A percentile compares a stretch with the other conserved stretches of the same genome.
These are phyloP conservation scores for Eclectus roratus DNA, from an alignment of 2,113 vertebrate species.

Conservation along the genomic window DNA sequence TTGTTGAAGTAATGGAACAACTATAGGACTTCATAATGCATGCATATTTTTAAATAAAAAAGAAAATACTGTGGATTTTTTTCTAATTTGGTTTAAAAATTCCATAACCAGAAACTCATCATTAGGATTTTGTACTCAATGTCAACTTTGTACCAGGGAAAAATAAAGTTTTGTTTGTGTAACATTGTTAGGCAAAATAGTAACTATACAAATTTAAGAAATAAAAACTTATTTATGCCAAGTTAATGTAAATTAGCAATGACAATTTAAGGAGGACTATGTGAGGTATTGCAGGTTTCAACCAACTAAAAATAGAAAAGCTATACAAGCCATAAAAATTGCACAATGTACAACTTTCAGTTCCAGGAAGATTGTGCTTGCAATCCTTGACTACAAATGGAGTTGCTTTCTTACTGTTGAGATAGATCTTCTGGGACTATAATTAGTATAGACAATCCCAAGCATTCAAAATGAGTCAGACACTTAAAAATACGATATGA, in stretches of 20 bases:
- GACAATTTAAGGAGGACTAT: slow-evolving; percentile 6
- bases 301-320: slow-evolving; percentile 28
- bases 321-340: slow-evolving; percentile 26
- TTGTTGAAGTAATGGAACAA: background rate
- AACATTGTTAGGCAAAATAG: background rate
- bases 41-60: background rate
- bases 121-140: background rate
- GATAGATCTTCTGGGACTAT: background rate
- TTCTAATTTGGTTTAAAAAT: background rate
- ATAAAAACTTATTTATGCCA: background rate
- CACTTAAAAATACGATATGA: background rate
- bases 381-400: slow-evolving; percentile 39
- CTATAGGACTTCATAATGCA: background rate
- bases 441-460: background rate
- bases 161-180: background rate
- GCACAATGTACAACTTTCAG: slow-evolving; percentile 23
- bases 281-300: slow-evolving; percentile 22
- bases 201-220: background rate
- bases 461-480: slow-evolving; percentile 5
- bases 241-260: slow-evolving; percentile 8
- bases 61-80: background rate
- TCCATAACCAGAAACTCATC: background rate
- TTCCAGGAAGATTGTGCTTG: slow-evolving; percentile 29
- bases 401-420: background rate
- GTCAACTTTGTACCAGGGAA: background rate